Base-by-base conservation (phyloP, 2,888 invertebrate species). In the Meta bourneti region DNA sequence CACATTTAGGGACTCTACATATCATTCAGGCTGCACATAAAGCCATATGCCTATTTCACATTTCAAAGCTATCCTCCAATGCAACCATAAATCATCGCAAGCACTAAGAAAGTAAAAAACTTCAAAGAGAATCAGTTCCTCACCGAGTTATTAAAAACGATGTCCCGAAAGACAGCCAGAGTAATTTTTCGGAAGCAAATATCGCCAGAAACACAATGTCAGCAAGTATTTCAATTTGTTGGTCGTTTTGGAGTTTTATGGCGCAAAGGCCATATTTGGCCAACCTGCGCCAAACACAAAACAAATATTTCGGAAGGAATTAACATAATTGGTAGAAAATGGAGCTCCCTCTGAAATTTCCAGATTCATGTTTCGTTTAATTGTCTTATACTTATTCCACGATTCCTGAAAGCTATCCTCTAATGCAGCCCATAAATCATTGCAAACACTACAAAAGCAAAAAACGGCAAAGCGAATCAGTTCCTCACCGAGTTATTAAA, bases 251-350 rank as follows among this genome's bases (percentile, higher is more conserved):
- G 34, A 80, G 87, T 79, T 54, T 61, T 52, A 34, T 34, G 34
- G 34, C 34, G 34, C 34, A 34, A n/a, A n/a, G n/a, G 34, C 34
- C 34, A n/a, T n/a, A n/a, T n/a, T n/a, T 34, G 34, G 1, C 34
- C 34, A 34, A n/a, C n/a, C n/a, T n/a, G 34, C 1, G 4, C 34
- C 34, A 1, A 34, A 34, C 1, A 34, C 4, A 34, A 34, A 1
- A 34, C 34, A 4, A 34, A 34, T 79, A 72, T 20, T 34, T 81
- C 80, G 61, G 61, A 88, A 81, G 81, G 79, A 85, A 85, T 69
- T 70, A 81, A 61, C 80, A 80, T 88, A 88, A 81, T 88, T 69
- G 49, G 70, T 74, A 61, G 72, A 11, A 72, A 70, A 51, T 49
- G 11, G 49, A 80, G 34, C 34, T 34, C 34, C 34, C 34, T 34